phyloP scores from a whole-genome alignment of 2,113 vertebrate species.

The Protomyctophum bolini region DNA sequence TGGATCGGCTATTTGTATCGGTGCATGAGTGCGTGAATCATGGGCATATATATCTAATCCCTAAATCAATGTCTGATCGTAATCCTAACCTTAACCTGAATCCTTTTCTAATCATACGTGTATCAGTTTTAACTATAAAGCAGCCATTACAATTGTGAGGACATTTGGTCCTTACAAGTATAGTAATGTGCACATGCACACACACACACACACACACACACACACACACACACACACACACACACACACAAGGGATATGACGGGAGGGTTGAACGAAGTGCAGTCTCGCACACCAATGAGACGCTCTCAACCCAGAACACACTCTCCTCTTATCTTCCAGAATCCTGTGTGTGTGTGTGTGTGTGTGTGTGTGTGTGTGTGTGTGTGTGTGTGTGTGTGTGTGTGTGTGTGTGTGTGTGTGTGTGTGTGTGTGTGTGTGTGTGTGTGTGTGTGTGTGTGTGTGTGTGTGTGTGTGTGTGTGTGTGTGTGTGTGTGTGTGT shows the following conservation, averaged over 20 bases:
- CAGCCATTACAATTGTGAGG: too few relatives aligned
- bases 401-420: slow-evolving; percentile 9
- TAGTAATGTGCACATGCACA: background rate
- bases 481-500: slow-evolving; percentile 8
- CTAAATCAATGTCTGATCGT: too few relatives aligned
- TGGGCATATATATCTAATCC: too few relatives aligned
- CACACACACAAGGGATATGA: slow-evolving; percentile 52
- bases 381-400: slow-evolving; percentile 1
- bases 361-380: slow-evolving; percentile 2
- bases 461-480: background rate
- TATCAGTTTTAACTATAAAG: too few relatives aligned
- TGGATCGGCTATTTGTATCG: too few relatives aligned
- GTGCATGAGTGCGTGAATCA: too few relatives aligned
- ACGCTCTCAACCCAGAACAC: slow-evolving; percentile 73
- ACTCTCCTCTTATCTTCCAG: slow-evolving; percentile 69
- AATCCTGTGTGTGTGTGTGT: slow-evolving; percentile 23
- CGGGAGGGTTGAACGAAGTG: slow-evolving; percentile 67
- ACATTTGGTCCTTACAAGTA: too few relatives aligned
- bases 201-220: slow-evolving; percentile 14
- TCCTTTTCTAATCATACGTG: too few relatives aligned
- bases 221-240: slow-evolving; percentile 35
- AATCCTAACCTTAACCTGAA: too few relatives aligned
- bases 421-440: slow-evolving; percentile 4
- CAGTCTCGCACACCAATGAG: slow-evolving; percentile 80
- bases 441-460: background rate